Evolutionary conservation across 2,797 vertebrate genomes (phyloP).

Genomic region (Adrianichthys oophorus): DNA sequence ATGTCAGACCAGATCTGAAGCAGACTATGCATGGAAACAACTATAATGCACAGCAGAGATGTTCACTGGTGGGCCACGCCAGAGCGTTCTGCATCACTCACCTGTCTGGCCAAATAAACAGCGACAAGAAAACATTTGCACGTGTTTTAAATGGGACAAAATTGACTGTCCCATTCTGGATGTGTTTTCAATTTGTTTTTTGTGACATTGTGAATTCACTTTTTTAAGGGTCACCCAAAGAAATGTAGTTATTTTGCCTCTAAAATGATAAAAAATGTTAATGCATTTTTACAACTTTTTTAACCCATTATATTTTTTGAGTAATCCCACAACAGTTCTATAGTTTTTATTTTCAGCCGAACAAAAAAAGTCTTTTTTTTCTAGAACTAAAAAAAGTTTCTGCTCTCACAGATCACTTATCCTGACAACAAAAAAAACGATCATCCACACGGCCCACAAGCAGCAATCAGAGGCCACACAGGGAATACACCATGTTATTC

Average conservation of each 20-base stretch:
- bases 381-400: constrained; percentile 46
- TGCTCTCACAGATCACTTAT: constrained; percentile 39
- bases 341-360: background rate
- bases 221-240: background rate
- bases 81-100: constrained; percentile 86
- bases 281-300: too few relatives aligned
- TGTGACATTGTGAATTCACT: constrained; percentile 15
- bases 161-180: constrained; percentile 29
- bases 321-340: background rate
- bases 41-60: constrained; percentile 83
- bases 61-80: constrained; percentile 78
- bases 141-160: constrained; percentile 74
- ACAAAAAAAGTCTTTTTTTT: constrained; percentile 25
- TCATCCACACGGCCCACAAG: constrained; percentile 38
- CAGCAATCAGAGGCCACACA: constrained; percentile 65
- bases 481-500: constrained; percentile 80
- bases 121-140: constrained; percentile 82
- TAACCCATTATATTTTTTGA: background rate
- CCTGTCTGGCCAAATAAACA: constrained; percentile 84
- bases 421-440: constrained; percentile 47
- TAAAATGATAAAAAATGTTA: too few relatives aligned
- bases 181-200: constrained; percentile 17
- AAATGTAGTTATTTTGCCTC: background rate
- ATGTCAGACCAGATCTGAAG: constrained; percentile 87
- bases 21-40: constrained; percentile 83